Conservation (phyloP, 2,888 invertebrate species). For the Ctenicera cuprea region DNA sequence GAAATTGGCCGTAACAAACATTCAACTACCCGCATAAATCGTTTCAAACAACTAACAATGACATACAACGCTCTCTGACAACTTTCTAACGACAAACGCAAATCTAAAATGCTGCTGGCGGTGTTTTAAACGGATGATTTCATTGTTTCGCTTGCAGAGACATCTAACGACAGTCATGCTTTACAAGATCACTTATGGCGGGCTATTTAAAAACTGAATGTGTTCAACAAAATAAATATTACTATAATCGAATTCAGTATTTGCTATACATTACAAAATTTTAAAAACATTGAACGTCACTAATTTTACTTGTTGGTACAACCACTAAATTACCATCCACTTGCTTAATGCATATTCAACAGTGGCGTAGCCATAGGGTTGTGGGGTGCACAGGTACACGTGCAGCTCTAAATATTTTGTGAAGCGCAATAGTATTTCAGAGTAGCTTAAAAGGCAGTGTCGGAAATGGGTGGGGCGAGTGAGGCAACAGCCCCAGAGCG, state of each 20-base stretch:
- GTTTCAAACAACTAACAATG: slow-evolving; percentile 9
- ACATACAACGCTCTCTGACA: slow-evolving; percentile 5
- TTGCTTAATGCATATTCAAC: no score
- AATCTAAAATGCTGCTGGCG: slow-evolving; percentile 30
- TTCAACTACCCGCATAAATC: slow-evolving; percentile 40
- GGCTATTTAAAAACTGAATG: slow-evolving; percentile 4
- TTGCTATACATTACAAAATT: neutral
- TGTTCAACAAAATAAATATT: neutral
- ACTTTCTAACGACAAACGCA: slow-evolving; percentile 16
- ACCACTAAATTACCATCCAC: no score
- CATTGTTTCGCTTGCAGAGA: slow-evolving; percentile 8
- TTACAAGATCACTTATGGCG: no score
- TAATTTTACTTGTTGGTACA: no score
- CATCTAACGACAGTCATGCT: slow-evolving; percentile 10
- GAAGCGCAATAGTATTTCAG: no score
- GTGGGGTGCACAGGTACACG: no score
- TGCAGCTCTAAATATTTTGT: no score
- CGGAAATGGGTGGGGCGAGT: no score
- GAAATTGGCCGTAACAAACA: neutral
- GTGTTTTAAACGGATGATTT: slow-evolving; percentile 25
- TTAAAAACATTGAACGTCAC: neutral
- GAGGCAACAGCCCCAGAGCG: no score
- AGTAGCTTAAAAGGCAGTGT: no score
- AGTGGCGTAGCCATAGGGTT: no score
- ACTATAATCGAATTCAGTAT: no score